Base-by-base conservation (phyloP, 1,140 invertebrate species). In the Bombus difficillimus region DNA sequence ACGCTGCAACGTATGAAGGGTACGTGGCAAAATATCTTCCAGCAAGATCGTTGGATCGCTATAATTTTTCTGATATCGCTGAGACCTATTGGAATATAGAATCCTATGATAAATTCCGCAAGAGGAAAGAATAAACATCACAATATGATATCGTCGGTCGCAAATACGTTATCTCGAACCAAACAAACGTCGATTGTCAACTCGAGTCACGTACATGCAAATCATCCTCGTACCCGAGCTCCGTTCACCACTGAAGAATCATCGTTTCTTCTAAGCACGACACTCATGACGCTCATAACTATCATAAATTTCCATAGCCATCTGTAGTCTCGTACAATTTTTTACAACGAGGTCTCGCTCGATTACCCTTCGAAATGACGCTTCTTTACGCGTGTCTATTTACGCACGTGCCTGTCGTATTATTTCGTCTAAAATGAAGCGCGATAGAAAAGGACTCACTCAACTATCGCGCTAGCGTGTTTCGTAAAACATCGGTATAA, bases 401-500 rank as follows among this genome's bases (percentile, higher is more conserved):
- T 83, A 75, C 81, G 69, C 64, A 41, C 34, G 25, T 28, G 10
- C 41, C 62, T 12, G 18, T 22, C 74, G 43, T 47, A 69, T 71
- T 69, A 71, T 83, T 59, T 37, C n/a, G 37, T 39, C 28, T 12
- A 41, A 80, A 73, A 73, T 85, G 53, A 64, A 85, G 32, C 53
- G 10, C 15, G 73, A 3, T 18, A 15, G 8, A 2, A 18, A 2
- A 22, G 18, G 25, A 15, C 18, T 32, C 62, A n/a, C 59, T 41
- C 43, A n/a, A 22, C 39, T 37, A 66, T 78, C n/a, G 28, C 47
- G 64, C 32, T 15, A 34, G 22, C 25, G 62, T 66, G 66, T 85
- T 85, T 66, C 39, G 71, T 53, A 80, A 81, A 80, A 53, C 68
- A 74, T 80, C 47, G 47, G 47, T 53, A 64, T 64, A 66, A 66